These are phyloP conservation scores for Chrysomela aeneicollis DNA, from an alignment of 2,888 invertebrate genomes.

Conservation along the genomic window DNA sequence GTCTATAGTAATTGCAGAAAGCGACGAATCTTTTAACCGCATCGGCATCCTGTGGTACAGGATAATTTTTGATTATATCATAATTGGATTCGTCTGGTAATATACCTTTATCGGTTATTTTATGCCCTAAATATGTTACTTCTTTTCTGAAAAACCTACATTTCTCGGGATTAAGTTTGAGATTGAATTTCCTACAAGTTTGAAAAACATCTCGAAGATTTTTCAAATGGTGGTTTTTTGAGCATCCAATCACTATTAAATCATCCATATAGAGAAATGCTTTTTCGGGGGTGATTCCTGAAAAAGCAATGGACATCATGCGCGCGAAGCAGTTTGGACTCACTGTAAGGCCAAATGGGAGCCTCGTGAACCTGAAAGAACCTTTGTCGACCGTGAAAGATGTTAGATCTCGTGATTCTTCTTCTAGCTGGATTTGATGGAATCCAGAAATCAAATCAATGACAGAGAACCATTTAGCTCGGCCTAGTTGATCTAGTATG, in stretches of 20 bases:
- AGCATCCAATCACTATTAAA: not conserved
- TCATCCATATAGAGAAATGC: conserved; percentile 13
- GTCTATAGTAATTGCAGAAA: conserved; percentile 8
- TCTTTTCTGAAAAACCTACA: conserved; percentile 31
- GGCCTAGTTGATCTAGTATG: conserved; percentile 37
- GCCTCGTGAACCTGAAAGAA: conserved; percentile 36
- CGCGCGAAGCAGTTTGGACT: conserved; percentile 42
- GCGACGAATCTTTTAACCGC: conserved; percentile 4
- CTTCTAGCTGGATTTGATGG: conserved; percentile 32
- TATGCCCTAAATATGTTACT: conserved; percentile 33
- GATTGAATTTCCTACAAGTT: conserved; percentile 14
- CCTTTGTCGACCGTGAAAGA: conserved; percentile 42
- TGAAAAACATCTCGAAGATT: not conserved
- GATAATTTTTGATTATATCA: conserved; percentile 1
- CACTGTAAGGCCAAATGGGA: conserved; percentile 42
- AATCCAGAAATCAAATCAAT: too few species aligned
- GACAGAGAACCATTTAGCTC: conserved; percentile 39
- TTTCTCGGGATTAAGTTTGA: conserved; percentile 37
- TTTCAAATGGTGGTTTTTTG: not conserved
- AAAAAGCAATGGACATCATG: conserved; percentile 44
- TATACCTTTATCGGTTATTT: conserved; percentile 25
- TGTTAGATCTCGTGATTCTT: conserved; percentile 35
- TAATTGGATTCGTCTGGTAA: conserved; percentile 3
- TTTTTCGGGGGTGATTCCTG: conserved; percentile 24
- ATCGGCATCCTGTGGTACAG: not conserved